Evolutionary conservation across 2,888 invertebrate genomes (phyloP), one percentile per base, ranked within the genome.

Genomic region (Idaea straminata): DNA sequence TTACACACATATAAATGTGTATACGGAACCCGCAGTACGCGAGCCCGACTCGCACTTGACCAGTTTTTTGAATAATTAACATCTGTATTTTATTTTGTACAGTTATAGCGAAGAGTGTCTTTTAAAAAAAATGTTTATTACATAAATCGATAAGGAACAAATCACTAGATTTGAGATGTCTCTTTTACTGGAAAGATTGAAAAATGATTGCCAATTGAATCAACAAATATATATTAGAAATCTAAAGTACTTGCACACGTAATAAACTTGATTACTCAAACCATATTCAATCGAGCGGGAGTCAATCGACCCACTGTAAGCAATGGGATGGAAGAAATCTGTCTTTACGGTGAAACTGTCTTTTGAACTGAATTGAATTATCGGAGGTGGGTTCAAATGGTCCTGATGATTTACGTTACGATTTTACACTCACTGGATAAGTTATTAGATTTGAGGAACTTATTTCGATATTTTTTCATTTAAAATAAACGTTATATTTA

Each of bases 271-370:
- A 76, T 75, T 75, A 68, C 66, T 79, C 77, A 79, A 81, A 79
- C 76, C 65, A 57, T 68, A 76, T 68, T 72, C 75, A 73, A 66
- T 74, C 70, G 73, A 67, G 66, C 66, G 71, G 57, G 65, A 76
- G 71, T 72, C 73, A 77, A 72, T 74, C 72, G 72, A 66, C 64
- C 67, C 73, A 62, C 69, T 63, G 70, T 25, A 73, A 68, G 69
- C 76, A 80, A 78, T 79, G 79, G 78, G 61, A 71, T 67, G 80
- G 80, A 81, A 81, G 13, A 47, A 47, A 47, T 47, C 10, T 10
- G 47, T 47, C 47, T 47, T 47, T 47, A 47, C 47, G 47, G 47
- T 47, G 2, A 47, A 47, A 47, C 47, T 47, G 47, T 10, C 47
- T 7, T 47, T 47, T 47, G 47, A 47, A 47, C 47, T 47, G 13